These are phyloP conservation scores for Poecilia velifera DNA, from an alignment of 2,797 vertebrate genomes.

Conservation along the genomic window DNA sequence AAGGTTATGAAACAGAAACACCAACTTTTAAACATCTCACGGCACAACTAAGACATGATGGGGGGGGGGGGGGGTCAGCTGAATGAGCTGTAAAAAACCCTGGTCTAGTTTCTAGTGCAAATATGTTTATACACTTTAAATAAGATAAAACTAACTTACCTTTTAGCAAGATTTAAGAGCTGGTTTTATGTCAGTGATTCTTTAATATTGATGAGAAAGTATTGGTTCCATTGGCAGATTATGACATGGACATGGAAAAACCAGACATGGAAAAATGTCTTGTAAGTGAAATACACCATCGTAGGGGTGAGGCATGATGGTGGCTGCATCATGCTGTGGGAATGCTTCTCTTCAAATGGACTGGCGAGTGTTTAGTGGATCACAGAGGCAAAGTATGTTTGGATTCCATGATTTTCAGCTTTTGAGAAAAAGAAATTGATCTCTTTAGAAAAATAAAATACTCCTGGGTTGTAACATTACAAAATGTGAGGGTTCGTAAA, in stretches of 20 bases:
- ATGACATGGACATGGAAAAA: too few relatives aligned
- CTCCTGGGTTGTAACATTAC: neutral
- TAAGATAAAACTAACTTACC: too few relatives aligned
- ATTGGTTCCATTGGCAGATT: too few relatives aligned
- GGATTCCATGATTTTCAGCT: neutral
- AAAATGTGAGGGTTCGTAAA: neutral
- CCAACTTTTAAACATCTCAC: neutral
- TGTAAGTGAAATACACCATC: neutral
- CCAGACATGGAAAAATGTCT: too few relatives aligned
- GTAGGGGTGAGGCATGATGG: neutral
- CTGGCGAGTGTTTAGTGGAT: neutral
- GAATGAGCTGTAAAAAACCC: neutral
- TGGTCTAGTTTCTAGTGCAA: too few relatives aligned
- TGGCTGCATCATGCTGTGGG: neutral
- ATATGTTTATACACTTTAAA: too few relatives aligned
- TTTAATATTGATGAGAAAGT: too few relatives aligned
- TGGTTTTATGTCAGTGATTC: too few relatives aligned
- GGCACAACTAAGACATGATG: neutral
- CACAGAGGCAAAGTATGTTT: neutral
- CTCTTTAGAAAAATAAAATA: neutral
- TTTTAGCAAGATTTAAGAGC: too few relatives aligned
- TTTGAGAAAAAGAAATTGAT: neutral
- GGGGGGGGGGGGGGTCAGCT: neutral
- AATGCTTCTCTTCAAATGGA: neutral
- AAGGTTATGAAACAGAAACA: neutral